Percentiles rank a stretch among this genome's conserved stretches.
Conservation (phyloP, 2,888 invertebrate species). For the Neocrepidodera transversa region DNA sequence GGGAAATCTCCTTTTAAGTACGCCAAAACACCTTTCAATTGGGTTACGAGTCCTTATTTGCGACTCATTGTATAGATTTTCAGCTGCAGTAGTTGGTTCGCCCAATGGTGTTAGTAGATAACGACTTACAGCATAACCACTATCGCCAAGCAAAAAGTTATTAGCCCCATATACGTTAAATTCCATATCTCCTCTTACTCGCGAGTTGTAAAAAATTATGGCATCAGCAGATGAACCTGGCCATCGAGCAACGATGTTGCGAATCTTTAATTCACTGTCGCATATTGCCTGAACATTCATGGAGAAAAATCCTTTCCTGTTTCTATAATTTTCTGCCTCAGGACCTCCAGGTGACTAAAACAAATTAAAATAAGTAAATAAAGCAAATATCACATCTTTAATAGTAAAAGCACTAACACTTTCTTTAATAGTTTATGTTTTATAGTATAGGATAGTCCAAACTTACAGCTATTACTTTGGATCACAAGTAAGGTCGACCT, state of each 20-base stretch:
- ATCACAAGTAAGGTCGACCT: too few relatives aligned
- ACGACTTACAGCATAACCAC: too few relatives aligned
- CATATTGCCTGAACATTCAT: not conserved
- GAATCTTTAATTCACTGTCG: not conserved
- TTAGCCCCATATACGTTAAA: not conserved
- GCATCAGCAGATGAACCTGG: not conserved
- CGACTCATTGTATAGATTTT: conserved; percentile 43
- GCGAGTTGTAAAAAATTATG: not conserved
- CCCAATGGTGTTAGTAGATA: conserved; percentile 42
- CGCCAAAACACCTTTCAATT: conserved; percentile 37
- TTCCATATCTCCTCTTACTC: not conserved
- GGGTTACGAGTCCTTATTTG: conserved; percentile 45
- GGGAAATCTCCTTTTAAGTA: conserved; percentile 42
- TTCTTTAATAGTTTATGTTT: too few relatives aligned
- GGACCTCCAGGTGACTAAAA: too few relatives aligned
- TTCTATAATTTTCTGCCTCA: too few relatives aligned
- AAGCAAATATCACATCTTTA: too few relatives aligned
- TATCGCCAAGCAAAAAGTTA: too few relatives aligned
- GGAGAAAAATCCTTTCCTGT: too few relatives aligned
- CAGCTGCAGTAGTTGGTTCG: conserved; percentile 33
- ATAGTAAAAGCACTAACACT: too few relatives aligned
- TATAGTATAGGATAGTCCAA: too few relatives aligned
- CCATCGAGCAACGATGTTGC: not conserved
- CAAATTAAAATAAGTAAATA: too few relatives aligned
- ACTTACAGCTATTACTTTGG: too few relatives aligned